A percentile compares a stretch with the other conserved stretches of the same genome.
Conservation (phyloP, 2,797 vertebrate genomes). For the Anguilla pacifica region DNA sequence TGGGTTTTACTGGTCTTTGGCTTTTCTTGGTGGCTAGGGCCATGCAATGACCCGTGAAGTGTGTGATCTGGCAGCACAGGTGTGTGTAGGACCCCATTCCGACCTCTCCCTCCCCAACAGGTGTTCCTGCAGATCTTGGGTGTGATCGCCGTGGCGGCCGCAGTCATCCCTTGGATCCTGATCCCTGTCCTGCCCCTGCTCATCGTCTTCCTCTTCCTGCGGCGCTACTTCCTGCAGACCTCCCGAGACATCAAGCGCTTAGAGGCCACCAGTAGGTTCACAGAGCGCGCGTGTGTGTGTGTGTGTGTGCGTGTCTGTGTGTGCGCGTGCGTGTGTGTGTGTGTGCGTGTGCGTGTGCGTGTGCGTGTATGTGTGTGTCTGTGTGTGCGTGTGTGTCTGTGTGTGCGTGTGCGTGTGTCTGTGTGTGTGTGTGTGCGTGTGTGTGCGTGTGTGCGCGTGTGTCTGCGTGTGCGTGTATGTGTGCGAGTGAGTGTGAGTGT, state of each 20-base stretch:
- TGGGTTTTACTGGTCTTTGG: not conserved
- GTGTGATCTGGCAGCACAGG: not conserved
- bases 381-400: too few species aligned
- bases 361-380: too few species aligned
- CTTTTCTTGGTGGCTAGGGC: not conserved
- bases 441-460: too few species aligned
- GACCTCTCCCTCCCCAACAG: slow-evolving; percentile 52
- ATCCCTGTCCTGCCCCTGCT: slow-evolving; percentile 79
- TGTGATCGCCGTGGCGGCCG: slow-evolving; percentile 78
- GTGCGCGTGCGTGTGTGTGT: not conserved
- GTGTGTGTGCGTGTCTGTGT: not conserved
- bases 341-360: not conserved
- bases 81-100: not conserved
- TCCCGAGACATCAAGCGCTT: slow-evolving; percentile 85
- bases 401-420: too few species aligned
- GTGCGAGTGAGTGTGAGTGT: not conserved
- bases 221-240: slow-evolving; percentile 81
- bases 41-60: too few species aligned
- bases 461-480: not conserved
- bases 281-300: not conserved
- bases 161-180: slow-evolving; percentile 82
- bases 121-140: slow-evolving; percentile 76
- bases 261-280: slow-evolving; percentile 82
- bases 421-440: too few species aligned
- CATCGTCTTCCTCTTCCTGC: slow-evolving; percentile 77